Percentiles rank a stretch among this genome's conserved stretches.
Conservation (phyloP, 2,888 invertebrate genomes). For the Keiferia lycopersicella region DNA sequence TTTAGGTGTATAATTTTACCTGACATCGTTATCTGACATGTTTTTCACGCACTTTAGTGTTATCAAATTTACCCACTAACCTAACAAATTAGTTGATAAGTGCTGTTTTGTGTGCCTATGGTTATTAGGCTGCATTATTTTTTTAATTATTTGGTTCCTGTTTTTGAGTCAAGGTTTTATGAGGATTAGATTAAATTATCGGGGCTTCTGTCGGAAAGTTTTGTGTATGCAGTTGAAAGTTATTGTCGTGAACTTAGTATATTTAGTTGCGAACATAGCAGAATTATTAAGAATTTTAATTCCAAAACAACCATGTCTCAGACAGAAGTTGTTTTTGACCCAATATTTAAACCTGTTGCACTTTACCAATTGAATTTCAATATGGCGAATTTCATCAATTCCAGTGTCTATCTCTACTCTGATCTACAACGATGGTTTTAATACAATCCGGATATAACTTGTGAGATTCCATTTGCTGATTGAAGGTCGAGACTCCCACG, state of each 20-base stretch:
- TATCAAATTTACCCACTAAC: conserved; percentile 68
- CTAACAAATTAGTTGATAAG: conserved; percentile 55
- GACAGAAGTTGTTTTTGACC: conserved; percentile 6
- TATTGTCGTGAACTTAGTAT: not conserved
- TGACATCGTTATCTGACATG: conserved; percentile 41
- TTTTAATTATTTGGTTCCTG: conserved; percentile 47
- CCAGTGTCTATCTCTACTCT: conserved; percentile 56
- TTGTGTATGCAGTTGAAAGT: not conserved
- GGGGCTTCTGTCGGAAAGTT: not conserved
- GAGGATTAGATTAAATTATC: not conserved
- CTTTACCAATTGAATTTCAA: conserved; percentile 45
- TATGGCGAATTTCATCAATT: conserved; percentile 42
- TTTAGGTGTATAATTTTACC: conserved; percentile 9
- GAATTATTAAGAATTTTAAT: conserved; percentile 33
- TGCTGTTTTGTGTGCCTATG: conserved; percentile 50
- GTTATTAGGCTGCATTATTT: conserved; percentile 41
- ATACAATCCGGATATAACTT: conserved; percentile 53
- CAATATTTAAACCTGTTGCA: conserved; percentile 19
- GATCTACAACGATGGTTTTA: conserved; percentile 52
- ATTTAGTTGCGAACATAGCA: not conserved
- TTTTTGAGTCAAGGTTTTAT: conserved; percentile 32
- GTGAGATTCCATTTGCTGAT: conserved; percentile 54
- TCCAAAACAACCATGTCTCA: not conserved
- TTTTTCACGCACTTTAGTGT: conserved; percentile 52
- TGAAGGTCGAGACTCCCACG: conserved; percentile 71